Conservation (phyloP, 1,140 invertebrate species). For the Dryas iulia region DNA sequence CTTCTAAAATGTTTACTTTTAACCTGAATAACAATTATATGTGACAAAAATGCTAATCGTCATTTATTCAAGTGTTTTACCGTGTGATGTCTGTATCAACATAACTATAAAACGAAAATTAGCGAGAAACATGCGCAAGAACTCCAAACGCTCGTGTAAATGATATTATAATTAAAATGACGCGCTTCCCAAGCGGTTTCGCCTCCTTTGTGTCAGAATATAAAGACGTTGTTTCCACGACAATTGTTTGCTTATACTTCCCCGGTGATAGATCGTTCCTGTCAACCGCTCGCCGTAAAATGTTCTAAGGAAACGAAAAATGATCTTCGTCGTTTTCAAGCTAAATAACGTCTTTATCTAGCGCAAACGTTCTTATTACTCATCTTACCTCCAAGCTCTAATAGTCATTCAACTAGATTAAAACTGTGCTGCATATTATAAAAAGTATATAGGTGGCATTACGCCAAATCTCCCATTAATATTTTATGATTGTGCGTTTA, state of each 20-base stretch:
- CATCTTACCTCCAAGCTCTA: conserved; percentile 33
- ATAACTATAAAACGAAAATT: conserved; percentile 21
- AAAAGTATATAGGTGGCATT: conserved; percentile 26
- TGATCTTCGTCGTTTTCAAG: conserved; percentile 39
- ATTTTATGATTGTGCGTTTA: conserved; percentile 14
- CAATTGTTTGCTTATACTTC: conserved; percentile 37
- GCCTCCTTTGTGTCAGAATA: conserved; percentile 14
- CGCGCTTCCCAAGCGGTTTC: conserved; percentile 20
- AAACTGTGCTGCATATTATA: conserved; percentile 24
- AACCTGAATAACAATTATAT: background rate
- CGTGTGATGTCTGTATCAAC: conserved; percentile 21
- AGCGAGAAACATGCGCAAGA: conserved; percentile 28
- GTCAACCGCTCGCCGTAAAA: conserved; percentile 52
- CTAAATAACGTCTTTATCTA: conserved; percentile 58
- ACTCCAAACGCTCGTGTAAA: conserved; percentile 5
- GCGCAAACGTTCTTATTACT: conserved; percentile 50
- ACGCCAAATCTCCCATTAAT: conserved; percentile 40
- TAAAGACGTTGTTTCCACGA: conserved; percentile 41
- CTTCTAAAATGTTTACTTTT: background rate
- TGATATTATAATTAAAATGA: conserved; percentile 30
- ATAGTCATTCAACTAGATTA: conserved; percentile 29
- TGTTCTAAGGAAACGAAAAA: conserved; percentile 52
- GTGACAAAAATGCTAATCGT: background rate
- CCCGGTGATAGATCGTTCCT: conserved; percentile 53
- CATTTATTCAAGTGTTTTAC: conserved; percentile 11